Evolutionary conservation across 2,797 vertebrate species (phyloP), one percentile per base, ranked within the genome.

Genomic region (Chaenodraco wilsoni): DNA sequence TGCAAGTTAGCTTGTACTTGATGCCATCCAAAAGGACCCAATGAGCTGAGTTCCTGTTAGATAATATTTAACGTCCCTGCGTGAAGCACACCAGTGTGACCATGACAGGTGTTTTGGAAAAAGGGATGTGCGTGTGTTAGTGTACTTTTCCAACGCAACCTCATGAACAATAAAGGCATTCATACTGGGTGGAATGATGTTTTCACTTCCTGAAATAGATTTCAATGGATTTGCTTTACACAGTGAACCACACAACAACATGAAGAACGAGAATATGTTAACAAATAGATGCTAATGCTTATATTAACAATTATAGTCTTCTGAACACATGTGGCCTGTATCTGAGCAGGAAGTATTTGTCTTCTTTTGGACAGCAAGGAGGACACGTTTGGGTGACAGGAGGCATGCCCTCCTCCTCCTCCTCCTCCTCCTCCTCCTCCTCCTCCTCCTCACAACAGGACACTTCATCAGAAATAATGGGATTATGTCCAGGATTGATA

Each of bases 401-500:
- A 78, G 71, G 69, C 70, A 79, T 52, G 37, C 62, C 19, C 50
- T 59, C 45, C 51, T 50, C 45, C n/a, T 46, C 41, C 69, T 17
- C 37, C 37, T 43, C 52, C 54, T 33, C 37, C 41, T 43, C 55
- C 8, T 9, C 11, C 64, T 17, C 58, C 27, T 9, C 11, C 60
- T 16, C 44, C 61, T 43, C 55, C n/a, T 37, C 13, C 27, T 80
- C 76, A 86, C 79, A 79, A 86, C 70, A 62, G 65, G 77, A 79
- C 78, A 79, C 85, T 83, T 84, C 79, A 78, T 76, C 77, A 81
- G 65, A 80, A 84, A 85, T 90, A 90, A 91, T 87, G 76, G 81
- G 88, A 91, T 90, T 91, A 93, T 75, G 83, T 82, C 59, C 54
- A 33, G 72, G 88, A 82, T 78, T 85, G 82, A 91, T 88, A 84